phyloP scores from a whole-genome alignment of 2,888 invertebrate genomes.

The Orthonychiurus folsomi region DNA sequence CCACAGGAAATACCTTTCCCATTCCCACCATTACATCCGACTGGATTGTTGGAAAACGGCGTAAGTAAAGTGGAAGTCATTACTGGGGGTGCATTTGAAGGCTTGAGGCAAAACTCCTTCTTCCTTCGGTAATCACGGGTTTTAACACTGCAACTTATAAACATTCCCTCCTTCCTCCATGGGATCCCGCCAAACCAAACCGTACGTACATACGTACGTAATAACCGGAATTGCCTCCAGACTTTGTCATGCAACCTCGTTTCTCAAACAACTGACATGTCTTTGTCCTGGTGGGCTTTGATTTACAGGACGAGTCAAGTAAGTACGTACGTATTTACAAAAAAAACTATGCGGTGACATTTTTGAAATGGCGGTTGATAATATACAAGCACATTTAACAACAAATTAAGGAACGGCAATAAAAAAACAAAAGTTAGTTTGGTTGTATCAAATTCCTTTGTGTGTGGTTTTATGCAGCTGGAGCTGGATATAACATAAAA shows the following conservation, averaged over 20 bases:
- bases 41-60: no score
- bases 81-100: no score
- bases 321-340: no score
- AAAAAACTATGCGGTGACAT: no score
- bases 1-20: slow-evolving; percentile 1
- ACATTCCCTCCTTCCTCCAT: not conserved
- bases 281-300: not conserved
- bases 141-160: not conserved
- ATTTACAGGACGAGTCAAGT: not conserved
- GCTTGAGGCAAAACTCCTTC: not conserved
- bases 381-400: no score
- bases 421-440: no score
- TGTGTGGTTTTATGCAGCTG: no score
- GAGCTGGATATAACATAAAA: no score
- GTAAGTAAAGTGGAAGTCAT: not conserved
- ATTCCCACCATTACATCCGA: not conserved
- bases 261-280: not conserved
- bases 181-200: no score
- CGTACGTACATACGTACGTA: not conserved
- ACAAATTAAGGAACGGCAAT: no score
- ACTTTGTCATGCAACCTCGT: not conserved
- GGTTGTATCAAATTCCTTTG: no score
- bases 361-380: no score
- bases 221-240: not conserved
- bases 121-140: not conserved